A percentile compares a stretch with the other conserved stretches of the same genome.
These are phyloP conservation scores for Hyphantria cunea DNA, from an alignment of 1,140 invertebrate species.

Conservation along the genomic window DNA sequence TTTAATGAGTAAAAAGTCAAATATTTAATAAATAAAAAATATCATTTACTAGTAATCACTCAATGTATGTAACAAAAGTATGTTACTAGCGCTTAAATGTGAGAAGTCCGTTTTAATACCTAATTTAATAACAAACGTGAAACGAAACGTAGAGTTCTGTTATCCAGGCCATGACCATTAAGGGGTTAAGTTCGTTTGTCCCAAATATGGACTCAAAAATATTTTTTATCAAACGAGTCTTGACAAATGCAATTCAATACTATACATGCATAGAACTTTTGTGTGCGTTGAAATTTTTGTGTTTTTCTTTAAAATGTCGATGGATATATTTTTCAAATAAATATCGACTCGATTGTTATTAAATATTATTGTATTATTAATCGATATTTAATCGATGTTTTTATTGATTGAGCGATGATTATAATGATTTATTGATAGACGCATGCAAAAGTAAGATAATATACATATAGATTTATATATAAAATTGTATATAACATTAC, in stretches of 20 bases:
- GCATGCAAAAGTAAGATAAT: constrained; percentile 22
- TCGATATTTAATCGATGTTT: neutral
- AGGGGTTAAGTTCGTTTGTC: neutral
- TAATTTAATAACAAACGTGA: no score
- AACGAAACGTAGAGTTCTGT: neutral
- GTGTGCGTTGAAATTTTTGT: constrained; percentile 17
- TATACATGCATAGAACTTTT: constrained; percentile 7
- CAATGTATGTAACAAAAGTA: no score
- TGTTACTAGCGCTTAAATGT: neutral
- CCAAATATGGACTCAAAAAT: constrained; percentile 22
- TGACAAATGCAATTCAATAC: constrained; percentile 15
- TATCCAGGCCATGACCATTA: neutral
- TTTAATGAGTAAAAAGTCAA: neutral
- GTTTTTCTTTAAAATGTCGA: constrained; percentile 9
- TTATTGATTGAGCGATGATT: neutral
- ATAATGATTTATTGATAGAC: constrained; percentile 3
- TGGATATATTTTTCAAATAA: constrained; percentile 24
- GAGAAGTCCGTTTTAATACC: no score
- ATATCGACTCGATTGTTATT: constrained; percentile 11
- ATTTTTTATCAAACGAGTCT: constrained; percentile 28
- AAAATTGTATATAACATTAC: constrained; percentile 25
- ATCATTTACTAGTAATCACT: no score
- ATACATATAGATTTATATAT: constrained; percentile 21
- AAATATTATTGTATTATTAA: constrained; percentile 1
- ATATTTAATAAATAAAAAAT: no score